These are phyloP conservation scores for Yponomeuta evonymella DNA, from an alignment of 2,888 invertebrate genomes.

Conservation along the genomic window DNA sequence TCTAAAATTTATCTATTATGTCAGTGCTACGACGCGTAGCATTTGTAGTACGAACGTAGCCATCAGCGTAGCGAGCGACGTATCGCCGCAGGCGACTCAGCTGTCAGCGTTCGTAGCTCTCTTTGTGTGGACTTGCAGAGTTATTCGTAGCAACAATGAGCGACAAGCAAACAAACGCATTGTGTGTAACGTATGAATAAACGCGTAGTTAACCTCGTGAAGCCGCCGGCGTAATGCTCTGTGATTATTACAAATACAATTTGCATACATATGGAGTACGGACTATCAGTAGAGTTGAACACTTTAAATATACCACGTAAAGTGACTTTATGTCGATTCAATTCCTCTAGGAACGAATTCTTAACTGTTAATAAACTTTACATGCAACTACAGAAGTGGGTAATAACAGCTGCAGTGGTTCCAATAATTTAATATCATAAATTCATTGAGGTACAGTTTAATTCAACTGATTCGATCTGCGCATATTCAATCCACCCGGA, in stretches of 20 bases:
- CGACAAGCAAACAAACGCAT: slow-evolving; percentile 67
- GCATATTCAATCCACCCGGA: not conserved
- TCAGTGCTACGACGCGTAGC: slow-evolving; percentile 16
- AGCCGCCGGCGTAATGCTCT: slow-evolving; percentile 32
- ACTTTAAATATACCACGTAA: not conserved
- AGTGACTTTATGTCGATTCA: not conserved
- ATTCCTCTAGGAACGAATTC: too few relatives aligned
- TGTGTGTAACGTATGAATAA: slow-evolving; percentile 63
- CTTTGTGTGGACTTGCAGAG: not conserved
- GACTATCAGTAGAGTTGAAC: not conserved
- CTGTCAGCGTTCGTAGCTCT: slow-evolving; percentile 1
- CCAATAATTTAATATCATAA: not conserved
- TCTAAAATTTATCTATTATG: slow-evolving; percentile 9
- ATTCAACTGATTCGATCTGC: slow-evolving; percentile 3
- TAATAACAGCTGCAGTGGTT: not conserved
- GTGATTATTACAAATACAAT: slow-evolving; percentile 60
- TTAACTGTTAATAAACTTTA: too few relatives aligned
- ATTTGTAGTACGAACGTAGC: not conserved
- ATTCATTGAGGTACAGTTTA: not conserved
- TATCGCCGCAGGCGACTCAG: slow-evolving; percentile 38
- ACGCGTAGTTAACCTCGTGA: not conserved
- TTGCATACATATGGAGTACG: slow-evolving; percentile 43
- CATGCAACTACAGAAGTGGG: too few relatives aligned
- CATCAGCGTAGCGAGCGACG: slow-evolving; percentile 37
- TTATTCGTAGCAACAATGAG: slow-evolving; percentile 33